Percentiles rank a stretch among this genome's conserved stretches.
These are phyloP conservation scores for Pelodiscus sinensis DNA, from an alignment of 2,113 vertebrate genomes.

Conservation along the genomic window DNA sequence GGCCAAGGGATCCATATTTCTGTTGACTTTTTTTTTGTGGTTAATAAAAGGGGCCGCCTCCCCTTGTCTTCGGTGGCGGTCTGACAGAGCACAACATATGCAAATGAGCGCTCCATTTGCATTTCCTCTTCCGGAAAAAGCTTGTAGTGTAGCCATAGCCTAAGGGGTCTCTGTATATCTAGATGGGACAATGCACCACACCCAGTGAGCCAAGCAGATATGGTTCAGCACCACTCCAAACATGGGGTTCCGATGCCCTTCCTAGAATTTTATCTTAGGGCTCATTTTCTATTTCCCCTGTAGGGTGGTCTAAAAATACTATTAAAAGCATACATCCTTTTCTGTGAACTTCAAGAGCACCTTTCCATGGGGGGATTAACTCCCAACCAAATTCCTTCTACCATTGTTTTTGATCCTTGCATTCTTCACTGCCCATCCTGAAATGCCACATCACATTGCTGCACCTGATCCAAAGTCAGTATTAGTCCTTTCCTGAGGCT, in stretches of 20 bases:
- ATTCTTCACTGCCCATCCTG: neutral
- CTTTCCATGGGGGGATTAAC: neutral
- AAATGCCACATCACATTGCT: neutral
- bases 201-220: no score
- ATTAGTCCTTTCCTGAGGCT: neutral
- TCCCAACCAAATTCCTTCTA: neutral
- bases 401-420: neutral
- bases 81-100: no score
- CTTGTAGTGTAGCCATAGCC: no score
- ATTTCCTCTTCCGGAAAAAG: no score
- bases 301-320: neutral
- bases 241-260: neutral
- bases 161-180: no score
- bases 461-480: neutral
- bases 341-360: neutral
- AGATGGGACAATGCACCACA: no score
- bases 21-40: no score
- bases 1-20: no score
- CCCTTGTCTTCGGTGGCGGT: no score
- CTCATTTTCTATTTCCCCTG: neutral
- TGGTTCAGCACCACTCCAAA: no score
- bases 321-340: neutral
- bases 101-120: no score
- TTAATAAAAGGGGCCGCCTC: no score
- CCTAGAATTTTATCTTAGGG: slow-evolving; percentile 15